Evolutionary conservation across 2,113 vertebrate species (phyloP).

Genomic region (Petromus typicus): DNA sequence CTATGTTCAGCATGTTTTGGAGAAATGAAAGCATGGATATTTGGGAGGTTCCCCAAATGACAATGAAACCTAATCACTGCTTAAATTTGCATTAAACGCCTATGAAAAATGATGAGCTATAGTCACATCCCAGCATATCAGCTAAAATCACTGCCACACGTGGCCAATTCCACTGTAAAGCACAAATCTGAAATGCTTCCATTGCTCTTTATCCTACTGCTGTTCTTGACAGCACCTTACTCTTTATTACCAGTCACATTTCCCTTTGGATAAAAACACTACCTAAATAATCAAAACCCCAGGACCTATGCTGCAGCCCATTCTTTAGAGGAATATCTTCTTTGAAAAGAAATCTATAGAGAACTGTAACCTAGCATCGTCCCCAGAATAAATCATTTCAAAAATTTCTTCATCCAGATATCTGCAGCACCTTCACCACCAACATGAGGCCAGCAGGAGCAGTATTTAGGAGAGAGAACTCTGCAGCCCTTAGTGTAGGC

Average conservation of each 20-base stretch:
- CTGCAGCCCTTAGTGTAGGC: not conserved
- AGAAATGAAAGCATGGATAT: not conserved
- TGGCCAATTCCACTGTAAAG: not conserved
- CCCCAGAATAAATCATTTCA: not conserved
- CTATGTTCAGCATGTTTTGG: not conserved
- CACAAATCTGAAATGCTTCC: not conserved
- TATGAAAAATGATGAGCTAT: not conserved
- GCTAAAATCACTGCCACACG: not conserved
- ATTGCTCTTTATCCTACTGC: not conserved
- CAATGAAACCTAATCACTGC: constrained; percentile 1
- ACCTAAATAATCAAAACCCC: not conserved
- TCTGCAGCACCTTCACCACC: not conserved
- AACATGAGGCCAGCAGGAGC: not conserved
- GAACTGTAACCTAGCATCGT: not conserved
- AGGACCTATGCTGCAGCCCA: not conserved
- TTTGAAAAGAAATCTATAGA: not conserved
- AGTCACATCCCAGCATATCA: not conserved
- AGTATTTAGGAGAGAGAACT: not conserved
- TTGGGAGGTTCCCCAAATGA: not conserved
- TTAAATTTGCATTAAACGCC: constrained; percentile 16
- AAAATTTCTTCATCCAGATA: not conserved
- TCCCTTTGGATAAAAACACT: not conserved
- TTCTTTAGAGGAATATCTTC: not conserved
- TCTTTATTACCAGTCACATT: not conserved
- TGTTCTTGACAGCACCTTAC: not conserved